These are phyloP conservation scores for Lasioglossum oenotherae DNA, from an alignment of 2,888 invertebrate genomes.

Conservation along the genomic window DNA sequence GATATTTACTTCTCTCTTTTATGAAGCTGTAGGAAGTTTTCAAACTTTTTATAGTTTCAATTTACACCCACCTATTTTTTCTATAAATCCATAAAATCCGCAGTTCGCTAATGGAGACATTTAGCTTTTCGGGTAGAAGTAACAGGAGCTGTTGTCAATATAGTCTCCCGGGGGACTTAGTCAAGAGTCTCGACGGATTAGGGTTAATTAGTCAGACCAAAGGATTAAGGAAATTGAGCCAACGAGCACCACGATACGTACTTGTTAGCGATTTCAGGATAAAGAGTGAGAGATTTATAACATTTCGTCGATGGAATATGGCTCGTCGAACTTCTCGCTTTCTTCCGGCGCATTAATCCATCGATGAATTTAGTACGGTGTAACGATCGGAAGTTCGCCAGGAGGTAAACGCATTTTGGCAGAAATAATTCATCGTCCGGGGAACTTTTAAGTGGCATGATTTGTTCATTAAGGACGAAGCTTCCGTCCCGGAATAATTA, in stretches of 20 bases:
- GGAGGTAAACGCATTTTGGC: conserved; percentile 11
- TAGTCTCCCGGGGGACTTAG: neutral
- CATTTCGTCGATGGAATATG: neutral
- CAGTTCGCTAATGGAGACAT: neutral
- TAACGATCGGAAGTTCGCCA: conserved; percentile 14
- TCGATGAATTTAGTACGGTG: conserved; percentile 8
- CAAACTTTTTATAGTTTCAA: neutral
- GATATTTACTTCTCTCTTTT: neutral
- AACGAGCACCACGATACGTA: neutral
- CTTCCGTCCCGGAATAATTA: conserved; percentile 7
- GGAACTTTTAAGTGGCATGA: conserved; percentile 17
- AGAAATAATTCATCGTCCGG: conserved; percentile 16
- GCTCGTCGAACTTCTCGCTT: neutral
- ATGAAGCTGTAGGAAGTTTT: neutral
- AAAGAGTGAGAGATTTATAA: neutral
- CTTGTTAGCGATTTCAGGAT: neutral
- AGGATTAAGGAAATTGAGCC: neutral
- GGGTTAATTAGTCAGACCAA: neutral
- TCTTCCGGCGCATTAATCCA: conserved; percentile 16
- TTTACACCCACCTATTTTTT: neutral
- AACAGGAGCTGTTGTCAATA: neutral
- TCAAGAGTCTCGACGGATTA: neutral
- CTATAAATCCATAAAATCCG: neutral
- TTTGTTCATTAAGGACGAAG: neutral
- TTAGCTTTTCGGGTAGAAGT: neutral